A percentile compares a stretch with the other conserved stretches of the same genome.
These are phyloP conservation scores for Drosophila nigrodunni DNA, from an alignment of 1,140 invertebrate species.

Conservation along the genomic window DNA sequence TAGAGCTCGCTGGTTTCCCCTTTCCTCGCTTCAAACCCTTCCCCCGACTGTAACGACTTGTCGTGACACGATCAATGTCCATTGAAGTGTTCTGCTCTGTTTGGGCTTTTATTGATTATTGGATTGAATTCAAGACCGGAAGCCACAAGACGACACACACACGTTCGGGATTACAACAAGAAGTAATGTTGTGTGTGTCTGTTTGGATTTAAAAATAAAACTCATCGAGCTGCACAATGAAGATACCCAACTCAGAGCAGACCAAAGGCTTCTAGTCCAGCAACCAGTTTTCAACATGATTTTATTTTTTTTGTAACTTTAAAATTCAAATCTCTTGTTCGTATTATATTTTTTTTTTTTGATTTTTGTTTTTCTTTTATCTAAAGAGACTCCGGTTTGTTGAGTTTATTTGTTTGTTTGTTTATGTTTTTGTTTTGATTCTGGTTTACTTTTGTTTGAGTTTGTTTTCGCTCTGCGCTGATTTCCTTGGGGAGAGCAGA, in stretches of 20 bases:
- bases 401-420: constrained; percentile 49
- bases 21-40: not conserved
- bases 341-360: constrained; percentile 35
- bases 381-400: constrained; percentile 12
- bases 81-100: constrained; percentile 48
- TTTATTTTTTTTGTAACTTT: constrained; percentile 33
- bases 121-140: constrained; percentile 65
- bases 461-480: constrained; percentile 60
- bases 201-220: constrained; percentile 33
- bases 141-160: constrained; percentile 59
- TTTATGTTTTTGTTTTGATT: constrained; percentile 74
- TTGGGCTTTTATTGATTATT: constrained; percentile 66
- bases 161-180: constrained; percentile 53
- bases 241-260: constrained; percentile 30
- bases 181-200: constrained; percentile 23
- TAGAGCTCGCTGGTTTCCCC: constrained; percentile 6
- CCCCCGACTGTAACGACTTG: constrained; percentile 12
- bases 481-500: constrained; percentile 67
- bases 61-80: constrained; percentile 63
- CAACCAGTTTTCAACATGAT: constrained; percentile 47
- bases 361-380: constrained; percentile 25
- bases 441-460: constrained; percentile 54
- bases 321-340: constrained; percentile 58
- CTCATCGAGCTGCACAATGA: constrained; percentile 49
- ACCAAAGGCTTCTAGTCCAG: constrained; percentile 2